Percentiles rank a stretch among this genome's conserved stretches.
phyloP scores from a whole-genome alignment of 2,888 invertebrate species.

The Clanis bilineata region DNA sequence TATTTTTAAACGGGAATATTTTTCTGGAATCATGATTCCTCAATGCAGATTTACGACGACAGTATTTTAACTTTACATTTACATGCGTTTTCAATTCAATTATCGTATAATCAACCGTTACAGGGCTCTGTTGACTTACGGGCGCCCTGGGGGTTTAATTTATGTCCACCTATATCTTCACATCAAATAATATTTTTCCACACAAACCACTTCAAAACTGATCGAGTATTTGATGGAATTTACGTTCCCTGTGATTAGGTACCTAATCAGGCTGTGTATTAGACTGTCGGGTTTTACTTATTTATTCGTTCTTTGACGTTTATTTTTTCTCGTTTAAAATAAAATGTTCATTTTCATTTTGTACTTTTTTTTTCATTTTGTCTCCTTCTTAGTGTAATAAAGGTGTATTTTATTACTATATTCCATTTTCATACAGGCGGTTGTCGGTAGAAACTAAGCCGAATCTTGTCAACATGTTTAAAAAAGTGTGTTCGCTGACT shows the following conservation, averaged over 20 bases:
- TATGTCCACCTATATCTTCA: not conserved
- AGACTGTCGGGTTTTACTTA: not conserved
- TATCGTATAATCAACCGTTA: slow-evolving; percentile 4
- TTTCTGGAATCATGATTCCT: not conserved
- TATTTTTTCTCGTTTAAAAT: no score
- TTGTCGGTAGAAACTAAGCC: no score
- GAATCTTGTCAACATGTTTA: no score
- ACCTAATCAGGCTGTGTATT: not conserved
- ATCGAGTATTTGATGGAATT: not conserved
- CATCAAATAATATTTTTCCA: slow-evolving; percentile 6
- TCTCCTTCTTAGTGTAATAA: no score
- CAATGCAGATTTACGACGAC: not conserved
- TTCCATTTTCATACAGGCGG: no score
- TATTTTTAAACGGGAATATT: no score
- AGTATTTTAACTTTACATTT: not conserved
- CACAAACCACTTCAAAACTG: not conserved
- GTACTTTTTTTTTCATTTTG: not conserved
- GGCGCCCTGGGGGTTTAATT: slow-evolving; percentile 8
- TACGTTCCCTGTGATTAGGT: not conserved
- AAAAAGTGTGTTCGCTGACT: no score
- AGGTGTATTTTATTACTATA: no score
- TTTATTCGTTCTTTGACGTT: not conserved
- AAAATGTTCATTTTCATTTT: no score
- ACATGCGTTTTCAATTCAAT: slow-evolving; percentile 12
- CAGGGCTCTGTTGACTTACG: slow-evolving; percentile 9